These are phyloP conservation scores for Mus minutoides DNA, from an alignment of 2,797 vertebrate genomes.

Conservation along the genomic window DNA sequence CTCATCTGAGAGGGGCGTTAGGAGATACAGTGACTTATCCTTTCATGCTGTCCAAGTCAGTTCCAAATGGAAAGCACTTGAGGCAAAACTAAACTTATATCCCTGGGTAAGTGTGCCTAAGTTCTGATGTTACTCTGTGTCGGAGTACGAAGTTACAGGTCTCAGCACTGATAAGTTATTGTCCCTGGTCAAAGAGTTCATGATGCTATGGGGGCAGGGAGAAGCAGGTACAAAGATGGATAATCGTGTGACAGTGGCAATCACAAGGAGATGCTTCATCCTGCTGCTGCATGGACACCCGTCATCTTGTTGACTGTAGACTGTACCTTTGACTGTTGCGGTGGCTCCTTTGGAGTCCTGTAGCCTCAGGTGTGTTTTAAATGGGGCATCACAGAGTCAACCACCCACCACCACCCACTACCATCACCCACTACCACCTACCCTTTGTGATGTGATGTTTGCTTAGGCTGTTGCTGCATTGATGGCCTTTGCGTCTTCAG, in stretches of 20 bases:
- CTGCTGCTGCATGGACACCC: not conserved
- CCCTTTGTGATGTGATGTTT: not conserved
- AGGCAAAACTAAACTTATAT: not conserved
- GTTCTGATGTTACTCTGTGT: not conserved
- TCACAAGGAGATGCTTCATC: not conserved
- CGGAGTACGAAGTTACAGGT: not conserved
- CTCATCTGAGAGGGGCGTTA: not conserved
- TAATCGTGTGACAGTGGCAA: not conserved
- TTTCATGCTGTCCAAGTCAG: not conserved
- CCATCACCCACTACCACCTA: too few species aligned
- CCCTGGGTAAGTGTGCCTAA: not conserved
- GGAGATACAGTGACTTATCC: not conserved
- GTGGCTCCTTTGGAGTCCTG: not conserved
- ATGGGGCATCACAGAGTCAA: too few species aligned
- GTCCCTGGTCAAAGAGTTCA: not conserved
- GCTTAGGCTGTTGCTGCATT: not conserved
- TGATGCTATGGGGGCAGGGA: accelerated
- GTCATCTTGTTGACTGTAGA: not conserved
- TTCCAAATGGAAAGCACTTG: not conserved
- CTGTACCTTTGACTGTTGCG: not conserved
- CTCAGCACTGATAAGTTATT: not conserved
- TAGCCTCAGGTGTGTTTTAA: not conserved
- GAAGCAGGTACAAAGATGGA: accelerated
- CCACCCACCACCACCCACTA: too few species aligned
- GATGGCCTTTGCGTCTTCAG: not conserved